These are phyloP conservation scores for Microcebus tavaratra DNA, from an alignment of 2,113 vertebrate species.

Conservation along the genomic window DNA sequence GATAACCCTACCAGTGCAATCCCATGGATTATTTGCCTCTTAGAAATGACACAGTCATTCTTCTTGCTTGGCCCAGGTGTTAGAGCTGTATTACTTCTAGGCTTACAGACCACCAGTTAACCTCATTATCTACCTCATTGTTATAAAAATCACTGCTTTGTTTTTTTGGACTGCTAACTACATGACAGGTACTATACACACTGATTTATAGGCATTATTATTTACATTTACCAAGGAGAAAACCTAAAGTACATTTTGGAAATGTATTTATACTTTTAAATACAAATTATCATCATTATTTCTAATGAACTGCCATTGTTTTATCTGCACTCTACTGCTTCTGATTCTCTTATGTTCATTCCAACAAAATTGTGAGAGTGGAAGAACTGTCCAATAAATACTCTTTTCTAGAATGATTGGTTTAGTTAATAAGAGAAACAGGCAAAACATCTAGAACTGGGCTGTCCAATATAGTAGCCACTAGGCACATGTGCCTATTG, in stretches of 20 bases:
- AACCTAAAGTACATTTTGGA: background rate
- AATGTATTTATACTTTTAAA: conserved; percentile 12
- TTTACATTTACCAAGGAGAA: background rate
- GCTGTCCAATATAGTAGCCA: background rate
- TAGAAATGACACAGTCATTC: background rate
- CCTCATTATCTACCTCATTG: background rate
- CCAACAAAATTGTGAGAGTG: background rate
- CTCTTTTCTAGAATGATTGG: background rate
- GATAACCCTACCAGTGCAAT: background rate
- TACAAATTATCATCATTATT: background rate
- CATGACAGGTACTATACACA: background rate
- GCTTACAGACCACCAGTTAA: background rate
- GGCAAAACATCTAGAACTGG: background rate
- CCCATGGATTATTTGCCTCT: background rate
- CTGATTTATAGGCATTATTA: background rate
- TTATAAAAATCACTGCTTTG: background rate
- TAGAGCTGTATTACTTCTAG: background rate
- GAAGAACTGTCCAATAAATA: conserved; percentile 11
- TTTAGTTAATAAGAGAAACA: background rate
- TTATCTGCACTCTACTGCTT: background rate
- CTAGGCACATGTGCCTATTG: background rate
- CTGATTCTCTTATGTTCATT: background rate
- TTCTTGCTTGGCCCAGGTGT: background rate
- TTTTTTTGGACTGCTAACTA: background rate
- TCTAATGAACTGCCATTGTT: conserved; percentile 9